Base-by-base conservation (phyloP, 2,888 invertebrate species). In the Dione vanillae region DNA sequence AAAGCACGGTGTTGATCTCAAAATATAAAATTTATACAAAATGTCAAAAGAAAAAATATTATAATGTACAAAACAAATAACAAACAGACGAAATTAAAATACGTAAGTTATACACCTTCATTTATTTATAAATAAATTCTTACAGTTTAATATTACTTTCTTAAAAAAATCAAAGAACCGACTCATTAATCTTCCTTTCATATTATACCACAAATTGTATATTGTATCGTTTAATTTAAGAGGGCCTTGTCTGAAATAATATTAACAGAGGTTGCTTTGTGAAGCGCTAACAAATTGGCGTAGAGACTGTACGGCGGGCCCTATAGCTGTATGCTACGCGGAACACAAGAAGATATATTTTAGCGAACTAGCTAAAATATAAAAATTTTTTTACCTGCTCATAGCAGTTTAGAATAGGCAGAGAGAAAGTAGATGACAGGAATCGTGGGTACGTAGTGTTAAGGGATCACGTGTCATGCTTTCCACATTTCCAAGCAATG, bases 241-340 rank as follows among this genome's bases (percentile, higher is more conserved):
- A 82, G 82, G 82, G 72, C 82, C 78, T 79, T 78, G 79, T 78
- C 78, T 77, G 77, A 80, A 85, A 87, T 87, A 85, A 83, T 87
- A 85, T 86, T 85, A 86, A 85, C 88, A 85, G 85, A 84, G 85
- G 84, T 79, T 82, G 83, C 90, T 89, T 89, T 90, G 87, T 87
- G 80, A 83, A 85, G 85, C 85, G 86, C 83, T 84, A 87, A 90
- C 87, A 89, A 90, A 89, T 89, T 88, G 84, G 84, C 81, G 85
- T 78, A 78, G 82, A 82, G 80, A 79, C 81, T 78, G 78, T 71
- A 66, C 27, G 52, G 69, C 65, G 65, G 58, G 65, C 67, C 62
- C 67, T 69, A 70, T 47, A 72, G 67, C 58, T 69, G 56, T 67
- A 52, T 65, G 52, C 49, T 49, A 47, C 43, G 47, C 40, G 52